A percentile compares a stretch with the other conserved stretches of the same genome.
These are phyloP conservation scores for Molanna angustata DNA, from an alignment of 2,888 invertebrate genomes.

Conservation along the genomic window DNA sequence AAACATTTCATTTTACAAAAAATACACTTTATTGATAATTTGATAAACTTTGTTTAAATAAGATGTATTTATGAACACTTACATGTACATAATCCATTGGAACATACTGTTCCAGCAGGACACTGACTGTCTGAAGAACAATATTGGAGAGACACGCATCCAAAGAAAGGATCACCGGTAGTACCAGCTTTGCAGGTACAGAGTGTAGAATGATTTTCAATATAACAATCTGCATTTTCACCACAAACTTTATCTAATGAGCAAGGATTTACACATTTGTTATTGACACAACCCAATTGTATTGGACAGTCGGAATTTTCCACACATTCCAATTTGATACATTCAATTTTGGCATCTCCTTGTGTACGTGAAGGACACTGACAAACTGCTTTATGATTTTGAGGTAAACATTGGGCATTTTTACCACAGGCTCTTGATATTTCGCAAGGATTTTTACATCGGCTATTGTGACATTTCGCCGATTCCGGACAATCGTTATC, in stretches of 20 bases:
- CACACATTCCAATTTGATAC: constrained; percentile 71
- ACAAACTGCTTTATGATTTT: constrained; percentile 68
- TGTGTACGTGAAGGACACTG: constrained; percentile 71
- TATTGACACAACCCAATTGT: constrained; percentile 72
- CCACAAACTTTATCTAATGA: constrained; percentile 80
- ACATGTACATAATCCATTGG: constrained; percentile 77
- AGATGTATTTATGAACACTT: constrained; percentile 39
- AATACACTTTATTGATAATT: not conserved
- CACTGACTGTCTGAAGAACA: constrained; percentile 80
- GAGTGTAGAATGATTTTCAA: constrained; percentile 74
- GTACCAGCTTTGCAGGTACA: constrained; percentile 83
- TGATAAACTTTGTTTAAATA: not conserved
- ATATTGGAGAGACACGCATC: constrained; percentile 79
- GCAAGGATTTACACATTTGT: constrained; percentile 81
- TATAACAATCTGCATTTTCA: constrained; percentile 70
- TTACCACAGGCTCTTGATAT: constrained; percentile 63
- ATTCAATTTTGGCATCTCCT: constrained; percentile 73
- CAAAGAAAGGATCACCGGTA: constrained; percentile 82
- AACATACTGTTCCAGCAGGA: constrained; percentile 78
- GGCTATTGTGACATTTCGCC: constrained; percentile 71
- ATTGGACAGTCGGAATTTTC: constrained; percentile 73
- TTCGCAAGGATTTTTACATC: constrained; percentile 77
- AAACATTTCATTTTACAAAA: not conserved
- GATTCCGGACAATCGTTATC: constrained; percentile 77
- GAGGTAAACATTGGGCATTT: constrained; percentile 71